Base-by-base conservation (phyloP, 2,888 invertebrate species). In the Pseudococcus longispinus region DNA sequence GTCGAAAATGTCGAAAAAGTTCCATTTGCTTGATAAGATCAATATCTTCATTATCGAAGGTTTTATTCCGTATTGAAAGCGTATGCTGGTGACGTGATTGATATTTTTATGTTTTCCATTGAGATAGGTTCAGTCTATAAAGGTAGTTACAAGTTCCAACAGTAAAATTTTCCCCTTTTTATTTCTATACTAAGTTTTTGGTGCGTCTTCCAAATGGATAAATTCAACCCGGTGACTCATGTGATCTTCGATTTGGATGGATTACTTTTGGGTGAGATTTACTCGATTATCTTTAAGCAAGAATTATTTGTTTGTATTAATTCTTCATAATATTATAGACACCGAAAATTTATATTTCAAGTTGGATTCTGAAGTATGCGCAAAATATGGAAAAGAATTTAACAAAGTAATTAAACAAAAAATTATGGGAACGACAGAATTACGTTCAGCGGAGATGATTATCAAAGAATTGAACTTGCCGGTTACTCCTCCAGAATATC, bases 291-390 rank as follows among this genome's bases (percentile, higher is more conserved):
- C 13, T 29, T 13, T 15, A 15, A 20, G 55, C 13, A 1, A 13
- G 26, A 1, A 26, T 2, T 26, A 9, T 1, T 55, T n/a, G 55
- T 1, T 23, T 23, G 23, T 23, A 37, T 82, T 82, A n/a, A 84
- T 65, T 74, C 42, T 8, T 60, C 51, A 20, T 42, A 18, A 60
- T 51, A 20, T 85, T 42, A 26, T 37, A 96, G 97, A 97, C 91
- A 95, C 96, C 0, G 97, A 97, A 91, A 92, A 91, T 87, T 92
- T 96, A 74, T 97, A 97, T 91, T 94, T 95, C 89, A 93, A 93
- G 90, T 94, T 95, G 90, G 94, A 95, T 89, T 92, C 93, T 88
- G 92, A 93, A 89, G 93, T 96, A 88, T 94, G 94, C 89, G 93
- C 93, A 65, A 92, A 93, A 88, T 96, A 94, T 91, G 95, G 95